A percentile compares a stretch with the other conserved stretches of the same genome.
Conservation (phyloP, 2,888 invertebrate species). For the Adelphocoris suturalis region DNA sequence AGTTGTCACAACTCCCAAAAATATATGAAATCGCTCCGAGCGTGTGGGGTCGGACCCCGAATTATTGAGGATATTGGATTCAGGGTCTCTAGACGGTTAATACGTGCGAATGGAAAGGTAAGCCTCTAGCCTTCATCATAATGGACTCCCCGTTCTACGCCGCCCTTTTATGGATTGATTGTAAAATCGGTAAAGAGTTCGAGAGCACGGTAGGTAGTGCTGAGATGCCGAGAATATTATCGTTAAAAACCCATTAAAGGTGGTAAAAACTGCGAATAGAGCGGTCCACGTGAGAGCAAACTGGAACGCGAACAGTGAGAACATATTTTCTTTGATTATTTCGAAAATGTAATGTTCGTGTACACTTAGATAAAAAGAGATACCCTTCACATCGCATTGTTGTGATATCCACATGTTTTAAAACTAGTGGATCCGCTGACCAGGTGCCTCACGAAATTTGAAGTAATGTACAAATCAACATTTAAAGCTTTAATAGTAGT, state of each 20-base stretch:
- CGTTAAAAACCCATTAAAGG: slow-evolving; percentile 25
- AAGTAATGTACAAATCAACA: too few species aligned
- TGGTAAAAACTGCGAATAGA: neutral
- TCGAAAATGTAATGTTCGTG: too few species aligned
- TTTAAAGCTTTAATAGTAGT: too few species aligned
- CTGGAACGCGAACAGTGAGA: neutral
- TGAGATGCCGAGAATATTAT: slow-evolving; percentile 9
- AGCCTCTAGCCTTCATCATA: neutral
- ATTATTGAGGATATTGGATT: slow-evolving; percentile 40
- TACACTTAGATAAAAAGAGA: too few species aligned
- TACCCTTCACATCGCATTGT: too few species aligned
- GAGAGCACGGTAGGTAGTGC: neutral
- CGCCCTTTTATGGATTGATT: neutral
- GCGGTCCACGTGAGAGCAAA: neutral
- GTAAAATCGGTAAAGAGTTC: neutral
- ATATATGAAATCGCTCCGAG: slow-evolving; percentile 40
- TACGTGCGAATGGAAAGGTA: slow-evolving; percentile 40
- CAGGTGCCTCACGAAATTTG: too few species aligned
- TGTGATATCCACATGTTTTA: too few species aligned
- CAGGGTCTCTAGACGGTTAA: neutral
- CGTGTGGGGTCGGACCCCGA: neutral
- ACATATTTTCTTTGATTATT: too few species aligned
- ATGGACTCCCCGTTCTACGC: neutral
- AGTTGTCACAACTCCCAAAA: slow-evolving; percentile 47
- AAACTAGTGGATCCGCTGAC: too few species aligned